A percentile compares a stretch with the other conserved stretches of the same genome.
Conservation (phyloP, 2,113 vertebrate species). For the Cyanocitta stelleri region DNA sequence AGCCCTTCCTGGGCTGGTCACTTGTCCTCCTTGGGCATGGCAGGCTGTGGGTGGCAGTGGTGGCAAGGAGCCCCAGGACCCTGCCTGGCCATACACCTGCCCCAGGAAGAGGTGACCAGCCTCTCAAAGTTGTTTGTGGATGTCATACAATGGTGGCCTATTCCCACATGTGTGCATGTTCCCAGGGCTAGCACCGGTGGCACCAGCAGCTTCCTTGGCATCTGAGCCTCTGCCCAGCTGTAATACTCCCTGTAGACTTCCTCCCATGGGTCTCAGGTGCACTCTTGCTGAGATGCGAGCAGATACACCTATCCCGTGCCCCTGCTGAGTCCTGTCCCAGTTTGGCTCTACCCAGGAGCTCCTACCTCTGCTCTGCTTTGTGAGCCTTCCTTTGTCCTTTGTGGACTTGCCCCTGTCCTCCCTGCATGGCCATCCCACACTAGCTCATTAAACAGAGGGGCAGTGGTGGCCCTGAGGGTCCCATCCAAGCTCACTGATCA, state of each 20-base stretch:
- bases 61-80: accelerated
- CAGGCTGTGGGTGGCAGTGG: neutral
- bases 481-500: accelerated
- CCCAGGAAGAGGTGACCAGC: neutral
- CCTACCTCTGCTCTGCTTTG: neutral
- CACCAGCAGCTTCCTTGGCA: neutral
- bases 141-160: accelerated
- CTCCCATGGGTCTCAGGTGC: neutral
- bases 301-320: neutral
- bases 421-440: neutral
- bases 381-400: neutral
- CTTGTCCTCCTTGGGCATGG: neutral
- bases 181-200: neutral
- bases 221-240: neutral
- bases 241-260: neutral
- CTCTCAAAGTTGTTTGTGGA: neutral
- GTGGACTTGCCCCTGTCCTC: neutral
- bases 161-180: neutral
- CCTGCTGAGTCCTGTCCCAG: neutral
- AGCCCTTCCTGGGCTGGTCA: neutral
- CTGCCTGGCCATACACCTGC: neutral
- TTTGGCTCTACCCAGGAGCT: neutral
- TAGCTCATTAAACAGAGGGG: neutral
- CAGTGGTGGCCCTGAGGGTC: neutral
- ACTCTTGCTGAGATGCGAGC: neutral